These are phyloP conservation scores for Acleris emargana DNA, from an alignment of 2,888 invertebrate genomes.

Conservation along the genomic window DNA sequence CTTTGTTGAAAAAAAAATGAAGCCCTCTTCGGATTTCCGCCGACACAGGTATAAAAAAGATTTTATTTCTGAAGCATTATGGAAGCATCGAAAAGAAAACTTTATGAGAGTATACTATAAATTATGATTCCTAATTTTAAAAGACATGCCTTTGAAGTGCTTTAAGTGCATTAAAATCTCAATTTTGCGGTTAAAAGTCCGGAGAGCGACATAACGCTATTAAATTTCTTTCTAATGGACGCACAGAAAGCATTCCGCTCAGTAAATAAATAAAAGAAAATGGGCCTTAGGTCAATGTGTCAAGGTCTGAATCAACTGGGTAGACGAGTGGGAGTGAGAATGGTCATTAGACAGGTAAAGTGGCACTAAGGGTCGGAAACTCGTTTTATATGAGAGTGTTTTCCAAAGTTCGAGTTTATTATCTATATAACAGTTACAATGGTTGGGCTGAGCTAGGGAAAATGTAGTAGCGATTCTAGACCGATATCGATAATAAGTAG, in stretches of 20 bases:
- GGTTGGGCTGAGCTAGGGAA: too few species aligned
- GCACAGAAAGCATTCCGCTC: slow-evolving; percentile 1
- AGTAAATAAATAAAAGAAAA: not conserved
- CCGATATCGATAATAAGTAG: too few species aligned
- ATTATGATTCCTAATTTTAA: not conserved
- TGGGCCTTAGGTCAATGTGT: not conserved
- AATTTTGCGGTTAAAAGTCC: slow-evolving; percentile 17
- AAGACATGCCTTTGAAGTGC: too few species aligned
- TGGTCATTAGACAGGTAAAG: slow-evolving; percentile 20
- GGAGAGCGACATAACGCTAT: slow-evolving; percentile 44
- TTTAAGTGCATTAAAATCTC: slow-evolving; percentile 16
- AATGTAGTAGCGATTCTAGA: too few species aligned
- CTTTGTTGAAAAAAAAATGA: too few species aligned
- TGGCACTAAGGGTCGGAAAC: slow-evolving; percentile 4
- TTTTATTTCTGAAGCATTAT: too few species aligned
- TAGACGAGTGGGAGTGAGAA: not conserved
- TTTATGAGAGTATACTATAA: too few species aligned
- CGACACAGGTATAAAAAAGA: too few species aligned
- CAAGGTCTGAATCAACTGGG: not conserved
- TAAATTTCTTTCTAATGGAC: slow-evolving; percentile 27
- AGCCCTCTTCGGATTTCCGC: too few species aligned
- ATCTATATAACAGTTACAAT: too few species aligned
- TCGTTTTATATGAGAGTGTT: not conserved
- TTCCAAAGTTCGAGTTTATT: not conserved
- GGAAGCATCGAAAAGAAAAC: too few species aligned